Evolutionary conservation across 2,113 vertebrate genomes (phyloP), one percentile per base, ranked within the genome.

Genomic region (Carollia perspicillata): DNA sequence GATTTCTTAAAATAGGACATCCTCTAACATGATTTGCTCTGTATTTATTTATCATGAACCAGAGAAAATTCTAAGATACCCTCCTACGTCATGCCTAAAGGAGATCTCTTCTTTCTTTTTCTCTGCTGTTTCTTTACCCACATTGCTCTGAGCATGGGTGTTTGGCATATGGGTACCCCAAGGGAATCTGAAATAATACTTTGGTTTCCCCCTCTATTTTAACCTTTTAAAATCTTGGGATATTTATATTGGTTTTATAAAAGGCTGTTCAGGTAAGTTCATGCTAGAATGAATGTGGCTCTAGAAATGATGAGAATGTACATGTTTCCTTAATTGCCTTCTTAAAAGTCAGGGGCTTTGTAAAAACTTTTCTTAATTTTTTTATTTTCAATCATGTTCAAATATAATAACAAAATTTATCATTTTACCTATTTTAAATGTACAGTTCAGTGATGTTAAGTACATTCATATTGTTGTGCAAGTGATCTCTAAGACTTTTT

Each of bases 1-100:
- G 0, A 49, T 81, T 93, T 95, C 66, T 88, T 81, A 89, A 96
- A 95, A 58, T 83, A 84, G 23, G 9, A 30, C 55, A 86, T 37
- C 37, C 16, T 93, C 6, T 60, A 83, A 55, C 89, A 78, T 92
- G 35, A 81, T 42, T 92, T 75, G 3, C 6, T 86, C n/a, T 58
- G 7, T 65, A 30, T 72, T 11, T 90, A 89, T 90, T 96, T 84
- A 85, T 95, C 74, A 68, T 2, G 40, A 86, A 4, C 23, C 47
- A 95, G 12, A 89, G 22, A 1, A 74, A 95, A 92, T 68, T 92
- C 20, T 89, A 63, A 74, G 20, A 58, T 78, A 83, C 26, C 1
- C 10, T 88, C n/a, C 51, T 71, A 42, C 63, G n/a, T 63, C 49
- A 49, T 44, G 44, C 12, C 11, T 74, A 79, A 86, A 53, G 13